Base-by-base conservation (phyloP, 2,113 vertebrate species). In the Cercocebus atys region DNA sequence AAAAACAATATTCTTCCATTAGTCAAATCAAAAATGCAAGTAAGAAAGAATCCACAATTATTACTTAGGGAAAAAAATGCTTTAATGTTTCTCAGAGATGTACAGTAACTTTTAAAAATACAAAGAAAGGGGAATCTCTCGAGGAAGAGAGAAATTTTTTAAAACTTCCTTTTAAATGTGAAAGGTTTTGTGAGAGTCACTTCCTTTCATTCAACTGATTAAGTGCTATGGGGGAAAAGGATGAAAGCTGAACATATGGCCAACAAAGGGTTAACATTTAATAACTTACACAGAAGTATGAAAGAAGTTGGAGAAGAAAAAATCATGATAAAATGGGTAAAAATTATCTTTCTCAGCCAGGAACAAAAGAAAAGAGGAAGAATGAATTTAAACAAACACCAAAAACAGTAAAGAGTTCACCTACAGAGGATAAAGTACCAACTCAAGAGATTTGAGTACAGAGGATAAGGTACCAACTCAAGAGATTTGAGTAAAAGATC, bases 1-100 rank as follows among this genome's bases (percentile, higher is more conserved):
- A 59, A 92, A 86, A 93, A 64, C 23, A 84, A 75, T 68, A 94
- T 93, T 38, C 81, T 95, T 91, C 87, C 90, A 96, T 96, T 96
- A 93, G 66, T 91, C n/a, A 93, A 94, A 93, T 92, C 90, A 94
- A 86, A 89, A 97, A 79, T 72, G 14, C 50, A 94, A 75, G 43
- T 2, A 80, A 68, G 61, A 90, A 94, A 64, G 57, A 95, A 80
- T 84, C 64, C 75, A 88, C 38, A 72, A 84, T 80, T 43, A 30
- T 70, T 80, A 95, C 45, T 89, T 73, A 64, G 25, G 18, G 22
- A 66, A 86, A 93, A 93, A 84, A 94, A 35, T 59, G 52, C 35
- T 25, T 85, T 80, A 27, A 45, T 90, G 32, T 52, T 93, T 88
- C 57, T 79, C 35, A 76, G 43, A 79, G 61, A 81, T 32, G 4